Base-by-base conservation (phyloP, 2,888 invertebrate species). In the Cheiracanthium punctorium region DNA sequence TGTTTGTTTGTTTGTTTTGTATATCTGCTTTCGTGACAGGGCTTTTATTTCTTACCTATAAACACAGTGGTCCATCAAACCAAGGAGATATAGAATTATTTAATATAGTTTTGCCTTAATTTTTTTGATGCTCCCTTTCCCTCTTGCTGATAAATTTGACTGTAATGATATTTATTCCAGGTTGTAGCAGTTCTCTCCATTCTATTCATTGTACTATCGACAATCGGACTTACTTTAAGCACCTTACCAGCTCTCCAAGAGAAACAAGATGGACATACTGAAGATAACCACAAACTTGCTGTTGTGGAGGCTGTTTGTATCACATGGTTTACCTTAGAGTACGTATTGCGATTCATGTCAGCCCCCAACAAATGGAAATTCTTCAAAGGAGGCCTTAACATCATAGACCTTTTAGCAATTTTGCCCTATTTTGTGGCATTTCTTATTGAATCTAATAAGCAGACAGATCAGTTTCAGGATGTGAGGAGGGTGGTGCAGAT, bases 351-450 rank as follows among this genome's bases (percentile, higher is more conserved):
- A 92, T 98, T 99, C 94, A 97, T 97, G 94, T 98, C 98, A 91
- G 97, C 98, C 91, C 99, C 99, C 92, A 97, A 98, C 94, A 99
- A 98, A 93, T 98, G 98, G 98, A 98, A 98, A 93, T 99, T 99
- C 94, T 97, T 99, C 94, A 98, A 99, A 93, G 98, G 98, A 92
- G 97, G 97, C 93, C 95, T 99, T 92, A 99, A 99, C 93, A 95
- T 98, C 91, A 99, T 99, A 93, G 99, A 99, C 94, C 94, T 99
- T 92, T 94, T 99, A 94, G 98, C 98, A 93, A 99, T 99, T 93
- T 94, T 99, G 94, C 98, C 99, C 91, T 99, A 98, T 94, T 99
- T 96, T 94, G 97, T 99, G 92, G 98, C 98, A 91, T 98, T 98
- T 93, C 94, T 99, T 91, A 95, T 97, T 93, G 98, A 98, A 94